Conservation (phyloP, 2,888 invertebrate genomes). For the Cantharis rustica region DNA sequence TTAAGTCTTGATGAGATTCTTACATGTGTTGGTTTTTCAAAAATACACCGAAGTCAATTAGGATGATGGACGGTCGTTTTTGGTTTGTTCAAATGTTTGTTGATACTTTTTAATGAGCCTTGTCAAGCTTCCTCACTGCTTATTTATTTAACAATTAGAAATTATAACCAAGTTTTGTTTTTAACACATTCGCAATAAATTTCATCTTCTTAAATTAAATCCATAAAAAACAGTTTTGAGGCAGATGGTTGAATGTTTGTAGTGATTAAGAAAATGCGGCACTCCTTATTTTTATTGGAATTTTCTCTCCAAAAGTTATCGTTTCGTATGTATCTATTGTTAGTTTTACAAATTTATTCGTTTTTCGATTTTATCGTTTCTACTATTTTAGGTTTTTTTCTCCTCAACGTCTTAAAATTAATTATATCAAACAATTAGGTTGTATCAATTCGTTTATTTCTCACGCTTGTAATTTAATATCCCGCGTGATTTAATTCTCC, state of each 20-base stretch:
- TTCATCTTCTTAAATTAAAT: neutral
- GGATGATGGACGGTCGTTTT: conserved; percentile 45
- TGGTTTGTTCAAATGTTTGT: conserved; percentile 43
- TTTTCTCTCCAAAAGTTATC: conserved; percentile 17
- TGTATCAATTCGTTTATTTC: neutral
- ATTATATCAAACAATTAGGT: neutral
- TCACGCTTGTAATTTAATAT: neutral
- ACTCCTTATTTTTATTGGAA: conserved; percentile 10
- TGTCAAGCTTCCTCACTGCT: conserved; percentile 31
- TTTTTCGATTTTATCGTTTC: neutral
- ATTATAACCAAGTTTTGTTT: neutral
- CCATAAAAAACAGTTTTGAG: neutral
- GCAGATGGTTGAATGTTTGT: neutral
- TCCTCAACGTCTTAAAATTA: neutral
- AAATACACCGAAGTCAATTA: conserved; percentile 46
- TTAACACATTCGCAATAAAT: neutral
- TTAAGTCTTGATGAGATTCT: conserved; percentile 38
- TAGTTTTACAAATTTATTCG: neutral
- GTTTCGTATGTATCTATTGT: conserved; percentile 2
- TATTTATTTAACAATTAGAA: conserved; percentile 26
- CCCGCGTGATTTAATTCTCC: too few relatives aligned
- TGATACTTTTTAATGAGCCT: conserved; percentile 42
- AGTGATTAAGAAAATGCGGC: conserved; percentile 1
- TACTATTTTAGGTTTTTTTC: neutral
- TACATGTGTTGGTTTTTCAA: conserved; percentile 46